Conservation (phyloP, 2,797 vertebrate genomes). For the Malurus splendens region DNA sequence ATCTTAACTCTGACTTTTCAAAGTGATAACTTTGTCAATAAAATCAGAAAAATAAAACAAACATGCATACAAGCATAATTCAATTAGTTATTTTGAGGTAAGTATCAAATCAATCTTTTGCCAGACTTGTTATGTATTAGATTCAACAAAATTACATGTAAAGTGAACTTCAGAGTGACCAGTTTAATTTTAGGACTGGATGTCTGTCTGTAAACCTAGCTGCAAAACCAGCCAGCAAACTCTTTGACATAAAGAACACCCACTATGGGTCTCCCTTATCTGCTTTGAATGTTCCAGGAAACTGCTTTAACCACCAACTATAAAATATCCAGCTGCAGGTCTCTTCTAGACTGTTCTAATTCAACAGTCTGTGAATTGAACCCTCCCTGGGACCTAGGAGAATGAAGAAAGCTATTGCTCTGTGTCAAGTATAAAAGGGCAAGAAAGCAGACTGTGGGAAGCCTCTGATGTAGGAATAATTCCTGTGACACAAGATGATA, state of each 20-base stretch:
- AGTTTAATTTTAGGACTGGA: not conserved
- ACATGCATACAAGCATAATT: not conserved
- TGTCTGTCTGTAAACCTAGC: not conserved
- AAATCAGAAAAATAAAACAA: not conserved
- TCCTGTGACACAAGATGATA: not conserved
- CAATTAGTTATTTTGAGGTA: not conserved
- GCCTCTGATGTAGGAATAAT: not conserved
- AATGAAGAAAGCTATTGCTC: not conserved
- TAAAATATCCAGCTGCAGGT: not conserved
- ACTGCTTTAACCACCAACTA: not conserved
- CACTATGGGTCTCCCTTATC: not conserved
- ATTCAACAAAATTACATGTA: not conserved
- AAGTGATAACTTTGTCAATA: not conserved
- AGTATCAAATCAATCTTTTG: not conserved
- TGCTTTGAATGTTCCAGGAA: not conserved
- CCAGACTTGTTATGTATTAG: not conserved
- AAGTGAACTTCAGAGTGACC: not conserved
- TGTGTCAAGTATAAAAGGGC: not conserved
- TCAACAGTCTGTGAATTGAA: not conserved
- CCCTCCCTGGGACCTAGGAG: not conserved
- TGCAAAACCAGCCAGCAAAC: rapidly evolving
- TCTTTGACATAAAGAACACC: not conserved
- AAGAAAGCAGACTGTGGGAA: not conserved
- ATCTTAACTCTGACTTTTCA: not conserved
- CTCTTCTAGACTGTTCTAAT: not conserved